These are phyloP conservation scores for Sebastes diaconus DNA, from an alignment of 2,797 vertebrate genomes.

Conservation along the genomic window DNA sequence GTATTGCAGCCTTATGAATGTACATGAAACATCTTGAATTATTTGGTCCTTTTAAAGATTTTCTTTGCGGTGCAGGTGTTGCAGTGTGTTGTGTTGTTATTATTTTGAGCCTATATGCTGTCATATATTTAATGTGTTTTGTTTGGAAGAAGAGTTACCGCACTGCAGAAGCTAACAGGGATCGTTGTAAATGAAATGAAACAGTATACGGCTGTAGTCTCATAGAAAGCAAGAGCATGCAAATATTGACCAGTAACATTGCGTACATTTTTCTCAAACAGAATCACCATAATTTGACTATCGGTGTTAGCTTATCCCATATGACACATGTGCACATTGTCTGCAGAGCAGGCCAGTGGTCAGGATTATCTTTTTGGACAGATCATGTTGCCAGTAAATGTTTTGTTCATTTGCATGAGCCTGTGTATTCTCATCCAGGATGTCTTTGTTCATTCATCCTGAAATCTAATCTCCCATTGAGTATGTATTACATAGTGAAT, in stretches of 20 bases:
- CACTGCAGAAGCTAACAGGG: not conserved
- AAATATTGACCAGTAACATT: not conserved
- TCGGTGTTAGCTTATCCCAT: not conserved
- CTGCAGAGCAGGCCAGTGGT: not conserved
- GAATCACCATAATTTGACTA: constrained; percentile 2
- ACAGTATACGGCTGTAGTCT: not conserved
- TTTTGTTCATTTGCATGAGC: constrained; percentile 1
- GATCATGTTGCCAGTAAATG: not conserved
- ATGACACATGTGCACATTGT: not conserved
- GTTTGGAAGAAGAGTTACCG: not conserved
- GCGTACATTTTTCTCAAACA: not conserved
- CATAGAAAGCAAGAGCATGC: not conserved
- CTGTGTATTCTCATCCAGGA: not conserved
- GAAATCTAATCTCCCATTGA: not conserved
- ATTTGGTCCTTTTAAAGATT: constrained; percentile 15
- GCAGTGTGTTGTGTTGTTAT: not conserved
- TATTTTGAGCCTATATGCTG: not conserved
- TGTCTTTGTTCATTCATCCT: not conserved
- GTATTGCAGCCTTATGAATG: not conserved
- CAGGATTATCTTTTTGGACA: not conserved
- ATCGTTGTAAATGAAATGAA: not conserved
- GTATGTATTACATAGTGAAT: not conserved
- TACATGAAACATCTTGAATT: constrained; percentile 8
- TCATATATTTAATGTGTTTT: not conserved
- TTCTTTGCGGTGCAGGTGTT: not conserved